phyloP scores from a whole-genome alignment of 2,797 vertebrate species.

The Coregonus ussuriensis region DNA sequence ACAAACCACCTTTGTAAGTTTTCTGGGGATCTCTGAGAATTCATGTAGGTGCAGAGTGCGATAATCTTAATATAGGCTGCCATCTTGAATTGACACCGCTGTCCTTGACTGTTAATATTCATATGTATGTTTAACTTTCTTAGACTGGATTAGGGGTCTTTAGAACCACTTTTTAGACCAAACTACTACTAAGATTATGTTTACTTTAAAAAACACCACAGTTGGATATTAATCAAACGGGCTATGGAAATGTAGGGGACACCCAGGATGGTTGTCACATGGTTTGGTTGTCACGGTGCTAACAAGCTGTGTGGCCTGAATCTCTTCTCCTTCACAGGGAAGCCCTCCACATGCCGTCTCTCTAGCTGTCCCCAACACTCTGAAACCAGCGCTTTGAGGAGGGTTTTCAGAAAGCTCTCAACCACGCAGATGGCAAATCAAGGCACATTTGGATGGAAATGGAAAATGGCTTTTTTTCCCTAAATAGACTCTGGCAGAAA shows the following conservation, averaged over 20 bases:
- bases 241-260: too few relatives aligned
- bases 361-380: neutral
- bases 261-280: too few relatives aligned
- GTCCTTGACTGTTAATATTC: slow-evolving; percentile 2
- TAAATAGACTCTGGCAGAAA: slow-evolving; percentile 27
- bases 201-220: too few relatives aligned
- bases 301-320: slow-evolving; percentile 13
- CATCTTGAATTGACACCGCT: slow-evolving; percentile 30
- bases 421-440: slow-evolving; percentile 67
- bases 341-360: neutral
- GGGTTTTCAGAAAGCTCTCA: slow-evolving; percentile 48
- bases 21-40: slow-evolving; percentile 30
- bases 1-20: slow-evolving; percentile 43
- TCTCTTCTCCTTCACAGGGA: slow-evolving; percentile 6
- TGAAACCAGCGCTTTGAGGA: slow-evolving; percentile 48
- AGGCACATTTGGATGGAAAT: slow-evolving; percentile 49
- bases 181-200: too few relatives aligned
- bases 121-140: slow-evolving; percentile 15
- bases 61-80: slow-evolving; percentile 34
- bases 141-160: too few relatives aligned
- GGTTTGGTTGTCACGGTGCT: neutral
- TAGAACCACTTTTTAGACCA: too few relatives aligned
- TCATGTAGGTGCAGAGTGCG: slow-evolving; percentile 26
- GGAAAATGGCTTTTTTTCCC: slow-evolving; percentile 41
- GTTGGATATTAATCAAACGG: too few relatives aligned